phyloP scores from a whole-genome alignment of 2,113 vertebrate species.

The Coracopsis vasa region DNA sequence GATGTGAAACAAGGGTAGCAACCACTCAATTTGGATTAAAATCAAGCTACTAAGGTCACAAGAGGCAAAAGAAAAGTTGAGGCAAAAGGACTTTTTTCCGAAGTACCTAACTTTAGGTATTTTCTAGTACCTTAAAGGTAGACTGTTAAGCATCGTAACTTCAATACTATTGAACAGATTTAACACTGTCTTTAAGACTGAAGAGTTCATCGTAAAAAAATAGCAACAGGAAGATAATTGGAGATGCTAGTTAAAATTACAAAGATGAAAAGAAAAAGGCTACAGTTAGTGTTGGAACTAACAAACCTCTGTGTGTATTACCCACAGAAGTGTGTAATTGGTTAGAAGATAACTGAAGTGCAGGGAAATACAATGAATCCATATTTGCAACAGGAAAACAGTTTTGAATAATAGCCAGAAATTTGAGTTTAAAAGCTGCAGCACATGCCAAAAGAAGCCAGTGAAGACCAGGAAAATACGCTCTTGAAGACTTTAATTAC shows the following conservation, averaged over 20 bases:
- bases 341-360: neutral
- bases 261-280: neutral
- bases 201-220: neutral
- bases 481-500: neutral
- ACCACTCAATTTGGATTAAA: neutral
- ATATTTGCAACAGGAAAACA: neutral
- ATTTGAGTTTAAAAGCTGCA: neutral
- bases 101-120: neutral
- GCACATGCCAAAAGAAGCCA: neutral
- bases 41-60: neutral
- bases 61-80: neutral
- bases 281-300: neutral
- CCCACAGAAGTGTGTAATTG: neutral
- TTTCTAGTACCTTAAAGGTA: neutral
- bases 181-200: neutral
- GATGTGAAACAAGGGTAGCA: neutral
- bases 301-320: neutral
- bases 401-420: neutral
- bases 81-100: neutral
- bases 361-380: neutral
- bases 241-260: neutral
- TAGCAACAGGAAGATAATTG: neutral
- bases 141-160: neutral
- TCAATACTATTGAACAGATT: neutral
- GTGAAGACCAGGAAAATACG: neutral